These are phyloP conservation scores for Epinephelus awoara DNA, from an alignment of 2,797 vertebrate genomes.

Conservation along the genomic window DNA sequence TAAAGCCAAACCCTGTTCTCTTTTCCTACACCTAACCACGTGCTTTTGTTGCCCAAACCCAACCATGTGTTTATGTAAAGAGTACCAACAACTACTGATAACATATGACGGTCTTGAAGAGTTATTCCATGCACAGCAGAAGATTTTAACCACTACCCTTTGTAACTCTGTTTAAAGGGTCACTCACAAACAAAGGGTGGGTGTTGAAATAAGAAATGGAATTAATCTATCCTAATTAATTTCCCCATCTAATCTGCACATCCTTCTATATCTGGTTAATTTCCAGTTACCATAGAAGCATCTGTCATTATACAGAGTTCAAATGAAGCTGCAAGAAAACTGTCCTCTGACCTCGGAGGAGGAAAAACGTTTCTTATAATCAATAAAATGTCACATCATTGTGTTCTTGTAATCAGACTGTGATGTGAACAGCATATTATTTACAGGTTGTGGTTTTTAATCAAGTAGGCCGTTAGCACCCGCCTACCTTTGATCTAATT, in stretches of 20 bases:
- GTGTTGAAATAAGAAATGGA: too few relatives aligned
- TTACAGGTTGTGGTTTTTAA: conserved; percentile 2
- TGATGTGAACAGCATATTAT: not conserved
- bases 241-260: not conserved
- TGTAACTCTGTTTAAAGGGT: too few relatives aligned
- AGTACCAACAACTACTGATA: too few relatives aligned
- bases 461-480: conserved; percentile 14
- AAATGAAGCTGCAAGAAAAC: conserved; percentile 5
- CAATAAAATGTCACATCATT: not conserved
- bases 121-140: too few relatives aligned
- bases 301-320: not conserved
- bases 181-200: too few relatives aligned
- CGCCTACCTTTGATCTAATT: conserved; percentile 38
- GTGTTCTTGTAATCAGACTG: not conserved
- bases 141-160: too few relatives aligned
- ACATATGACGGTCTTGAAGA: too few relatives aligned
- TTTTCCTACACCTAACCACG: too few relatives aligned
- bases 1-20: too few relatives aligned
- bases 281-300: not conserved
- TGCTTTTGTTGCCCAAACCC: too few relatives aligned
- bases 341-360: conserved; percentile 28
- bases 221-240: not conserved
- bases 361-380: not conserved
- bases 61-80: too few relatives aligned
- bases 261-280: not conserved